These are phyloP conservation scores for Reticulitermes lucifugus DNA, from an alignment of 2,888 invertebrate genomes.

Conservation along the genomic window DNA sequence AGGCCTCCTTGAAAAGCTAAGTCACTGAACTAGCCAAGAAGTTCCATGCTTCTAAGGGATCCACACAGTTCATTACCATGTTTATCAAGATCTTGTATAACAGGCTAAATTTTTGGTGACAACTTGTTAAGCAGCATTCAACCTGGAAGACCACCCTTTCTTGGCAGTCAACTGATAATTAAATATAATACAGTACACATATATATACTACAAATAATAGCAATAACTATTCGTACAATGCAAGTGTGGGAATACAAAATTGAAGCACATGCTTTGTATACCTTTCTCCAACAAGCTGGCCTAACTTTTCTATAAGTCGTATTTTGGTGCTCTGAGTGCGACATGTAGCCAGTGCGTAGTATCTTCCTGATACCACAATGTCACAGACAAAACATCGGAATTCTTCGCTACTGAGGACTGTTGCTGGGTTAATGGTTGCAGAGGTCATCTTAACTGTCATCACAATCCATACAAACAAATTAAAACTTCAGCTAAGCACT, in stretches of 20 bases:
- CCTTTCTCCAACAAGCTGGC: constrained; percentile 62
- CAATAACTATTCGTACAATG: no score
- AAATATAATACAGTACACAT: neutral
- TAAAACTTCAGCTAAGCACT: neutral
- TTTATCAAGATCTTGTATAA: no score
- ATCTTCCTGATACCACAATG: constrained; percentile 60
- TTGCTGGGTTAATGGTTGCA: constrained; percentile 19
- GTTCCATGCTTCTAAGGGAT: no score
- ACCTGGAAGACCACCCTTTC: no score
- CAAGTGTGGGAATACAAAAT: no score
- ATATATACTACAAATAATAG: no score
- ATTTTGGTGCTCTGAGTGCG: constrained; percentile 60
- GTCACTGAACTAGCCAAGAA: no score
- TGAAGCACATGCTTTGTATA: constrained; percentile 53
- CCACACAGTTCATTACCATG: no score
- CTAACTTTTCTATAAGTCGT: constrained; percentile 61
- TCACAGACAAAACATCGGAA: constrained; percentile 62
- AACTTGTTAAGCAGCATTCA: no score
- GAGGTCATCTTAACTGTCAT: neutral
- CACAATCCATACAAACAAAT: neutral
- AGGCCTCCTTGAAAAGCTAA: no score
- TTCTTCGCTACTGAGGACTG: constrained; percentile 43
- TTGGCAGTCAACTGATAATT: neutral
- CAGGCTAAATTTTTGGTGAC: no score
- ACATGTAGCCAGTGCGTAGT: constrained; percentile 61